Evolutionary conservation across 2,113 vertebrate genomes (phyloP).

Genomic region (Microtus oregoni): DNA sequence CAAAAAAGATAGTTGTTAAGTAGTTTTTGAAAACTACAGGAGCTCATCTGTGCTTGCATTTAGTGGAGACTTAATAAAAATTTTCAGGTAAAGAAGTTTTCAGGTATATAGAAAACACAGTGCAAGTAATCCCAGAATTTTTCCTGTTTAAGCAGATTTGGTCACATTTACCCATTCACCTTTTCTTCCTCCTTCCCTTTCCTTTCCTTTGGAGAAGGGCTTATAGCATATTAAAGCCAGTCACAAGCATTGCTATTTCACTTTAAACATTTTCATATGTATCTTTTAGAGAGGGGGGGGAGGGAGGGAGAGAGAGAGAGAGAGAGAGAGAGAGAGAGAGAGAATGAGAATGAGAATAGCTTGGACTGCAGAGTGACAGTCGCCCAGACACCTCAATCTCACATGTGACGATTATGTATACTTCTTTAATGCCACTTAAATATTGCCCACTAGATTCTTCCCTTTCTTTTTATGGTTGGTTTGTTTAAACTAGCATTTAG

Average conservation of each 20-base stretch:
- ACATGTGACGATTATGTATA: neutral
- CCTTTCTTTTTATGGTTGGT: neutral
- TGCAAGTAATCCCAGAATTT: neutral
- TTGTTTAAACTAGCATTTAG: neutral
- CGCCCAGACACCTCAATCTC: neutral
- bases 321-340: neutral
- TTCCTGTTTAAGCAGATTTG: neutral
- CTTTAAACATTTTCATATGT: neutral
- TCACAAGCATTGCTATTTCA: neutral
- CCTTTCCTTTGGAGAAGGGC: neutral
- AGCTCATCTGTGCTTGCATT: neutral
- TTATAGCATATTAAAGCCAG: neutral
- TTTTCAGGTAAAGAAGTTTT: constrained; percentile 1
- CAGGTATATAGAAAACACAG: neutral
- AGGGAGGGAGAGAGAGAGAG: too few species aligned
- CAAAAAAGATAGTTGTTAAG: neutral
- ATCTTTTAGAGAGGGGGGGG: neutral
- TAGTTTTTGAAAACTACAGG: constrained; percentile 21
- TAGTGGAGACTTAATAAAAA: constrained; percentile 32
- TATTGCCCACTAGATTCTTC: neutral
- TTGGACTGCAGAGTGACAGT: too few species aligned
- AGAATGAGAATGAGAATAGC: neutral
- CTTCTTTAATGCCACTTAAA: neutral
- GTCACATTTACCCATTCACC: neutral
- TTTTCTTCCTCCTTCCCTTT: neutral